Evolutionary conservation across 2,888 invertebrate species (phyloP).

Genomic region (Rhodophaea formosa): DNA sequence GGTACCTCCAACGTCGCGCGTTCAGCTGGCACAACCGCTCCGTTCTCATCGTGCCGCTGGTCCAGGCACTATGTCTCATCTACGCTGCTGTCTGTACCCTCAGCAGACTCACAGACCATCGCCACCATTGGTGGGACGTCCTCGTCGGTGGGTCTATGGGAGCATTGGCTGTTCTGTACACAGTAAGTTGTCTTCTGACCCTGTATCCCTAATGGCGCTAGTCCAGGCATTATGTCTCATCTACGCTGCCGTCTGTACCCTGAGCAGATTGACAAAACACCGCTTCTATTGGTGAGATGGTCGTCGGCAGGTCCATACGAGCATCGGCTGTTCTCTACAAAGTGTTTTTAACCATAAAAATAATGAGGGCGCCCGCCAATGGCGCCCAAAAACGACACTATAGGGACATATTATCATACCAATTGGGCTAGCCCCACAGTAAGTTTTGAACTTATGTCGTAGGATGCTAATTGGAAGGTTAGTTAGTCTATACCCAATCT

Average conservation of each 20-base stretch:
- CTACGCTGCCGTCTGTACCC: slow-evolving; percentile 84
- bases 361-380: too few species aligned
- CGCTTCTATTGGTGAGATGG: slow-evolving; percentile 92
- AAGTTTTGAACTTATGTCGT: too few species aligned
- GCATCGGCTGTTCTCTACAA: slow-evolving; percentile 70
- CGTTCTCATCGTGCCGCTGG: slow-evolving; percentile 80
- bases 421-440: too few species aligned
- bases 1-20: slow-evolving; percentile 83
- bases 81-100: slow-evolving; percentile 85
- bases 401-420: too few species aligned
- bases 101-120: slow-evolving; percentile 85
- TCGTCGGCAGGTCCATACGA: slow-evolving; percentile 82
- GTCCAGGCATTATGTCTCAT: slow-evolving; percentile 82
- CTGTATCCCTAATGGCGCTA: slow-evolving; percentile 49
- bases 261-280: slow-evolving; percentile 86
- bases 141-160: slow-evolving; percentile 84
- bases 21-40: slow-evolving; percentile 73
- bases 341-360: neutral
- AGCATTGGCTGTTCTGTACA: slow-evolving; percentile 69
- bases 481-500: too few species aligned
- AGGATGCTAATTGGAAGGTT: too few species aligned
- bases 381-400: too few species aligned
- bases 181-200: neutral
- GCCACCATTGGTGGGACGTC: slow-evolving; percentile 92
- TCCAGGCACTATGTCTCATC: slow-evolving; percentile 82